Conservation (phyloP, 1,140 invertebrate species). For the Notospermus geniculatus region DNA sequence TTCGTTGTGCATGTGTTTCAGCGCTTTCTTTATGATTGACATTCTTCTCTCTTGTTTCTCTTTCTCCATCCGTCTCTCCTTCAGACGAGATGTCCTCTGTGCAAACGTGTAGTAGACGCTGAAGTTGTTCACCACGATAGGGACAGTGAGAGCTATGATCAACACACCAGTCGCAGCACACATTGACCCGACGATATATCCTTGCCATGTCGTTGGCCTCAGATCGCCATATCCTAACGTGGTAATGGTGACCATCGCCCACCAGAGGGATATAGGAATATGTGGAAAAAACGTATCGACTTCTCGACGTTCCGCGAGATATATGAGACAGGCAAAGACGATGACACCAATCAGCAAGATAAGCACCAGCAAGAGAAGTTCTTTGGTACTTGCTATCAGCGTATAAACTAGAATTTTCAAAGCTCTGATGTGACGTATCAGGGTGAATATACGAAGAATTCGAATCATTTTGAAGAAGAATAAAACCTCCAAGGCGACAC, state of each 20-base stretch:
- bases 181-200: slow-evolving; percentile 38
- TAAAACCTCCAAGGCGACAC: slow-evolving; percentile 18
- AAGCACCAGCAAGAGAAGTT: slow-evolving; percentile 34
- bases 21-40: too few species aligned
- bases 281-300: slow-evolving; percentile 33
- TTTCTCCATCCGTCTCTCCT: slow-evolving; percentile 12
- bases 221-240: slow-evolving; percentile 49
- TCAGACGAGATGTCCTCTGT: slow-evolving; percentile 18
- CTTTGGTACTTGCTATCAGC: slow-evolving; percentile 35
- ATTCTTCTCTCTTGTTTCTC: neutral
- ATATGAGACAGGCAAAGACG: slow-evolving; percentile 39
- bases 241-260: slow-evolving; percentile 48
- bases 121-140: slow-evolving; percentile 48
- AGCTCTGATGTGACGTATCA: slow-evolving; percentile 39
- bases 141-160: slow-evolving; percentile 43
- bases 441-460: slow-evolving; percentile 34
- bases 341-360: slow-evolving; percentile 36
- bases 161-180: slow-evolving; percentile 46
- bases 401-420: slow-evolving; percentile 39
- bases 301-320: slow-evolving; percentile 30
- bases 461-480: slow-evolving; percentile 31
- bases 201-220: slow-evolving; percentile 32
- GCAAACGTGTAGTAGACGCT: slow-evolving; percentile 42
- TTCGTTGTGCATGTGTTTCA: too few species aligned
- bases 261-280: slow-evolving; percentile 45